Conservation (phyloP, 1,140 invertebrate genomes). For the Acromyrmex echinatior region DNA sequence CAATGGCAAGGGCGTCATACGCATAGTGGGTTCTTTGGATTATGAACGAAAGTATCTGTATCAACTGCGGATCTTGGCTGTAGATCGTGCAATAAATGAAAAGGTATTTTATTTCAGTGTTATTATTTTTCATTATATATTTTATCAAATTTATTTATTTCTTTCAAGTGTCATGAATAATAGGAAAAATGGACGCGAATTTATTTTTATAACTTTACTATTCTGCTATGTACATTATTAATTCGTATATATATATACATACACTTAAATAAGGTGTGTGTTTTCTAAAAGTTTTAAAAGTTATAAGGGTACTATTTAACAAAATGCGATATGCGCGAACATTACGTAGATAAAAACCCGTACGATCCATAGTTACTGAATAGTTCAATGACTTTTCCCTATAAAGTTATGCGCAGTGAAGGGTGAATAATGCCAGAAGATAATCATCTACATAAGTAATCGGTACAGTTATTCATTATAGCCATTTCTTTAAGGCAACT, state of each 20-base stretch:
- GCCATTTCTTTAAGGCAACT: conserved; percentile 28
- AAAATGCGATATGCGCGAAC: neutral
- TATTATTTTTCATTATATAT: neutral
- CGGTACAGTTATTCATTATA: conserved; percentile 55
- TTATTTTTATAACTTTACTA: neutral
- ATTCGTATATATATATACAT: neutral
- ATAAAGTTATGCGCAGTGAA: conserved; percentile 41
- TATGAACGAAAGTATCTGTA: conserved; percentile 96
- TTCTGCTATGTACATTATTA: neutral
- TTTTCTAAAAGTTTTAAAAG: neutral
- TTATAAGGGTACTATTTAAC: conserved; percentile 15
- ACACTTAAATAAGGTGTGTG: neutral
- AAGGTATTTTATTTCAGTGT: conserved; percentile 83
- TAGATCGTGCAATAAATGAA: conserved; percentile 93
- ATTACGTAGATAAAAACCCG: conserved; percentile 9
- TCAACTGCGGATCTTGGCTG: conserved; percentile 94
- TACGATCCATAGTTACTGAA: neutral
- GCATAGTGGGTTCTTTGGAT: conserved; percentile 92
- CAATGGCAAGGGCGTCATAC: conserved; percentile 95
- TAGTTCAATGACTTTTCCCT: conserved; percentile 45
- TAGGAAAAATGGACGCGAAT: neutral
- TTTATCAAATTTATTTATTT: neutral
- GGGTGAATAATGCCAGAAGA: conserved; percentile 46
- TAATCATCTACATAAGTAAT: conserved; percentile 29
- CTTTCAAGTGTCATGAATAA: neutral